phyloP scores from a whole-genome alignment of 2,888 invertebrate species.

The Sminthurinus aureus region DNA sequence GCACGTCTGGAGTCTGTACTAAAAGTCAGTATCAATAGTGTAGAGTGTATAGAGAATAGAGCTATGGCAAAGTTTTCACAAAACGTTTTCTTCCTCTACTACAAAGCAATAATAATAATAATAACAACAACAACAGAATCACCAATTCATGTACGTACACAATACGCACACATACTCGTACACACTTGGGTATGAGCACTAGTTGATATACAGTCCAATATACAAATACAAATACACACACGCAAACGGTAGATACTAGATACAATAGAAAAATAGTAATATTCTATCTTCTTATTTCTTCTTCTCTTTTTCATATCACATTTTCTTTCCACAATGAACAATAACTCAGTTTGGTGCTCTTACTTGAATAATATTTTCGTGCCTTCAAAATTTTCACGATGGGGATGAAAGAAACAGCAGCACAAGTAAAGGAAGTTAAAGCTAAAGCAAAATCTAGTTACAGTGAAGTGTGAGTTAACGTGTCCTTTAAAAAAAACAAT shows the following conservation, averaged over 20 bases:
- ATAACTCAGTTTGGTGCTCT: constrained; percentile 2
- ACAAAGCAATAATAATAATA: not conserved
- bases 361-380: constrained; percentile 9
- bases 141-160: no score
- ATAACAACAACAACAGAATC: no score
- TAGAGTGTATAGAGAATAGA: constrained; percentile 5
- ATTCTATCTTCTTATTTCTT: no score
- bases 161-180: not conserved
- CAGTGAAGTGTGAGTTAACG: no score
- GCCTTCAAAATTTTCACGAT: constrained; percentile 20
- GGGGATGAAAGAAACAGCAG: not conserved
- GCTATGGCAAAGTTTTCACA: constrained; percentile 1
- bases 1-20: not conserved
- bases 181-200: not conserved
- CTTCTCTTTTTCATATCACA: not conserved
- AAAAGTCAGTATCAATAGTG: constrained; percentile 24
- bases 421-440: no score
- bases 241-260: no score
- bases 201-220: not conserved
- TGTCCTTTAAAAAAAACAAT: no score
- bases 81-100: not conserved
- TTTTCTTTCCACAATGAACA: constrained; percentile 7
- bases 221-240: not conserved
- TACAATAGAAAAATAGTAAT: no score
- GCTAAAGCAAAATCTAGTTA: no score